A percentile compares a stretch with the other conserved stretches of the same genome.
Conservation (phyloP, 2,888 invertebrate species). For the Drosophila infuscata region DNA sequence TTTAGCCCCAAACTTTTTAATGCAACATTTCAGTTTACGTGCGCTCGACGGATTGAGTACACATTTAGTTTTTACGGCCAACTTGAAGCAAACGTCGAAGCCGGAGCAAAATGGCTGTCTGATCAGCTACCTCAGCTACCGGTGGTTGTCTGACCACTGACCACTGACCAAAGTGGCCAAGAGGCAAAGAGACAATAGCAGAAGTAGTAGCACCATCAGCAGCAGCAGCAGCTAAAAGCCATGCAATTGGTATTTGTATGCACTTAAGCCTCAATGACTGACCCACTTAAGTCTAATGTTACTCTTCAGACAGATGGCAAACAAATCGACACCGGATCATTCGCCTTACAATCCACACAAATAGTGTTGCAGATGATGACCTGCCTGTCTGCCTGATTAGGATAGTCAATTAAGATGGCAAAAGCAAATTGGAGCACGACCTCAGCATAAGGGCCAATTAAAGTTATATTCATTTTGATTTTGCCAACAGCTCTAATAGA, state of each 20-base stretch:
- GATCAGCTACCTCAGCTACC: background rate
- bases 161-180: constrained; percentile 11
- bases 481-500: constrained; percentile 40
- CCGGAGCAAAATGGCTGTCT: constrained; percentile 7
- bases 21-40: constrained; percentile 70
- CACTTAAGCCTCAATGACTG: constrained; percentile 62
- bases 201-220: constrained; percentile 1
- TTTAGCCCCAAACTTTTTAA: constrained; percentile 67
- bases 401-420: constrained; percentile 38
- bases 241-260: constrained; percentile 51
- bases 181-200: constrained; percentile 2
- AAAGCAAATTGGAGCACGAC: constrained; percentile 44
- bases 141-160: constrained; percentile 8
- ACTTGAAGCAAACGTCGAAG: constrained; percentile 25
- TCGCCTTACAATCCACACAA: constrained; percentile 26
- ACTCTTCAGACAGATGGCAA: constrained; percentile 35
- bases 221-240: constrained; percentile 9
- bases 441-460: constrained; percentile 57
- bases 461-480: constrained; percentile 71
- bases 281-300: constrained; percentile 61
- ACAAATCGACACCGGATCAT: constrained; percentile 38
- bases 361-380: constrained; percentile 19
- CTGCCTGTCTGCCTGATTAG: constrained; percentile 43
- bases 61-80: constrained; percentile 68
- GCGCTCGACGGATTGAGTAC: constrained; percentile 55